Base-by-base conservation (phyloP, 2,888 invertebrate genomes). In the Cataglyphis altisquamis region DNA sequence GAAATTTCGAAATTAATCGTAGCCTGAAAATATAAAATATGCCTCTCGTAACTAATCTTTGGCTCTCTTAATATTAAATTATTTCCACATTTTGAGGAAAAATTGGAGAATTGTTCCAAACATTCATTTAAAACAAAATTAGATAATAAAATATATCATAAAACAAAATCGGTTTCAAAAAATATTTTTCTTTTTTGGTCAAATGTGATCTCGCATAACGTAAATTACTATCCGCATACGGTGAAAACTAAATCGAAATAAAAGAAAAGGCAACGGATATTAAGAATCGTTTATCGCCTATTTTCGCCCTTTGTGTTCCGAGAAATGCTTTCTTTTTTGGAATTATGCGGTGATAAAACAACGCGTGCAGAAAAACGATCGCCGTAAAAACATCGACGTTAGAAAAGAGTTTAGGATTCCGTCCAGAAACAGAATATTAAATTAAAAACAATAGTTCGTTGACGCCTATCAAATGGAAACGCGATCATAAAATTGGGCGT, bases 401-500 rank as follows among this genome's bases (percentile, higher is more conserved):
- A 32, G 48, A 83, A 66, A 60, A 36, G 18, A 82, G 21, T 21
- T 21, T 21, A 21, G 21, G 21, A 21, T 21, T 21, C 21, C 21
- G 21, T 21, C 21, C 21, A 21, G 21, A 21, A 21, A 52, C 36
- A 10, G 64, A 36, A 72, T 62, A 70, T 12, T 83, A 80, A 80
- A 83, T 80, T 83, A 63, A 70, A 25, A 45, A 83, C 55, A 83
- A 80, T 80, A 66, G 52, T 36, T 72, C 63, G 72, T 72, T 45
- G 60, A 72, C 41, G 60, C 72, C 60, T 36, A 60, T 60, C 60
- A 45, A 21, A 29, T 25, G 32, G 29, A 48, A 12, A 32, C 48
- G 39, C 15, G 74, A 8, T 5, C 62, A 73, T 45, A 18, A 55
- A 77, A 64, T 52, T 81, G 66, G 52, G 63, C 55, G 83, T 57